Percentiles rank a stretch among this genome's conserved stretches.
These are phyloP conservation scores for Argyra leucocephala DNA, from an alignment of 2,888 invertebrate species.

Conservation along the genomic window DNA sequence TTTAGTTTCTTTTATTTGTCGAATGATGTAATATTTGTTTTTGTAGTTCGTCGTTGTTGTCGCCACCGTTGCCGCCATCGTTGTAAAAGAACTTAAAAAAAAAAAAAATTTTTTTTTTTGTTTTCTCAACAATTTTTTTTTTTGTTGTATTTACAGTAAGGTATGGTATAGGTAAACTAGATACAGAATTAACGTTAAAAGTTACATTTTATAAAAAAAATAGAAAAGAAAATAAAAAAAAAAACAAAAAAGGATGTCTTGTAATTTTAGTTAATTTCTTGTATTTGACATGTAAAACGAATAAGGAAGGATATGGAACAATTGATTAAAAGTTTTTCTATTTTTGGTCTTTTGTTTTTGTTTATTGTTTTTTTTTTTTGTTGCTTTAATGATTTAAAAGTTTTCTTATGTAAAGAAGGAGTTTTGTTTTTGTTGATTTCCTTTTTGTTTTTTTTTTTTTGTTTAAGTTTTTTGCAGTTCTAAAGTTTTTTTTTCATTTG, in stretches of 20 bases:
- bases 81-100: neutral
- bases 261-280: slow-evolving; percentile 6
- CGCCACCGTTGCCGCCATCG: slow-evolving; percentile 1
- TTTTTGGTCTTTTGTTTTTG: neutral
- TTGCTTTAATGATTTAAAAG: neutral
- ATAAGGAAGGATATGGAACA: slow-evolving; percentile 6
- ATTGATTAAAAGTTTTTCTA: neutral
- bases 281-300: slow-evolving; percentile 3
- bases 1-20: neutral
- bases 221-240: neutral
- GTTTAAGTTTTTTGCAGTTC: too few species aligned
- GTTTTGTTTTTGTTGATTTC: too few species aligned
- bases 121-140: neutral
- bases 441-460: too few species aligned
- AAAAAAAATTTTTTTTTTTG: neutral
- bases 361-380: neutral
- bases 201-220: neutral
- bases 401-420: neutral
- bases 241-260: slow-evolving; percentile 1
- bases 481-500: too few species aligned
- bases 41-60: neutral
- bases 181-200: neutral
- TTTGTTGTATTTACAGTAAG: neutral
- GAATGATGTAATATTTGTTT: neutral
- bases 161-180: too few species aligned